Conservation (phyloP, 2,888 invertebrate genomes). For the Girardia tigrina region DNA sequence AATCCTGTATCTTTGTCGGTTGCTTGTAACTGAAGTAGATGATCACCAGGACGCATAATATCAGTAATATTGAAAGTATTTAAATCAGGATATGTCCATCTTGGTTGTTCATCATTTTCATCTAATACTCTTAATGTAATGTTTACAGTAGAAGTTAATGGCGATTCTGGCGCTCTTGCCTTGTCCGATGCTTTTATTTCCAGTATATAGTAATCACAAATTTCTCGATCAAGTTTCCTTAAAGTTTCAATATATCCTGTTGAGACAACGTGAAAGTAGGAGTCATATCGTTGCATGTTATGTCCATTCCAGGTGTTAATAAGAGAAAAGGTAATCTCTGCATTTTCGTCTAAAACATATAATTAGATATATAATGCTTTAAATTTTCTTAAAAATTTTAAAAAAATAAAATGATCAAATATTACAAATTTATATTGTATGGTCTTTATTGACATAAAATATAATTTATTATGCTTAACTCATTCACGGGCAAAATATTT, state of each 20-base stretch:
- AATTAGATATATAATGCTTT: too few relatives aligned
- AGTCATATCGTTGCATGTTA: not conserved
- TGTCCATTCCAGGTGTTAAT: not conserved
- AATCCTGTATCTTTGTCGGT: slow-evolving; percentile 11
- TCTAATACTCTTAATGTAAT: slow-evolving; percentile 3
- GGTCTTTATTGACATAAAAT: not conserved
- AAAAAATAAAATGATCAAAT: not conserved
- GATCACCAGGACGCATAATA: slow-evolving; percentile 15
- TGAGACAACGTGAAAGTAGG: slow-evolving; percentile 10
- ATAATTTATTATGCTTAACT: too few relatives aligned
- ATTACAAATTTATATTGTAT: not conserved
- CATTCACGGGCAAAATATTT: too few relatives aligned
- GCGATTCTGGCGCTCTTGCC: not conserved
- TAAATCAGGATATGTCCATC: slow-evolving; percentile 28
- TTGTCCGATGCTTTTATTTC: slow-evolving; percentile 16
- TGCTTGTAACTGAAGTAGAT: not conserved
- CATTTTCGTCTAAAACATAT: not conserved
- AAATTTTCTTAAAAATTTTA: not conserved
- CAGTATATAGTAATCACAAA: not conserved
- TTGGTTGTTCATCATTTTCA: slow-evolving; percentile 30
- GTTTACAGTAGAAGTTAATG: slow-evolving; percentile 23
- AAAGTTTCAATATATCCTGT: slow-evolving; percentile 19
- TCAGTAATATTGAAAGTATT: slow-evolving; percentile 18
- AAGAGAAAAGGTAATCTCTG: not conserved
- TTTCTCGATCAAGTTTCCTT: slow-evolving; percentile 26